phyloP scores from a whole-genome alignment of 2,888 invertebrate species.

The Caradrina kadenii region DNA sequence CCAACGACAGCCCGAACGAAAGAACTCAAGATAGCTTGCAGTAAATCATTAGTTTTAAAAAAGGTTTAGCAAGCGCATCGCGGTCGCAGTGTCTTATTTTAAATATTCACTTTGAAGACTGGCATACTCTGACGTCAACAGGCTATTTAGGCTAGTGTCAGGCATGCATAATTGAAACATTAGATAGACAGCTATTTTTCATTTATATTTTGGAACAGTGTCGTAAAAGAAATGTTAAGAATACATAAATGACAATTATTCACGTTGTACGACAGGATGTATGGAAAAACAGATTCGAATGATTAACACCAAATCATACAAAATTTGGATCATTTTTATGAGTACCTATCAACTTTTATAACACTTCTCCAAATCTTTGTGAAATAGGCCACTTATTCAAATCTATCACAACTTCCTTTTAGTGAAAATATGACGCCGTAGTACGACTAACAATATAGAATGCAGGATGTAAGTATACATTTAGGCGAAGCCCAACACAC shows the following conservation, averaged over 20 bases:
- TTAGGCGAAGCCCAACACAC: constrained; percentile 7
- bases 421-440: constrained; percentile 3
- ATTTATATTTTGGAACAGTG: constrained; percentile 30
- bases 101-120: constrained; percentile 43
- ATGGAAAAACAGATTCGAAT: constrained; percentile 16
- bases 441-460: constrained; percentile 1
- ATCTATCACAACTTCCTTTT: not conserved
- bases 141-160: constrained; percentile 41
- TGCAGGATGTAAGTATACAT: constrained; percentile 3
- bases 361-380: not conserved
- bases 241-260: constrained; percentile 21
- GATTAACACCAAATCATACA: constrained; percentile 8
- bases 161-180: constrained; percentile 48
- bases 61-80: constrained; percentile 47
- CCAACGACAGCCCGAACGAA: constrained; percentile 23
- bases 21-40: constrained; percentile 37
- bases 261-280: constrained; percentile 13
- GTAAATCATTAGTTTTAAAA: constrained; percentile 49
- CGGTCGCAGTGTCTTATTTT: constrained; percentile 35
- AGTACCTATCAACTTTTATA: too few relatives aligned
- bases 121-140: constrained; percentile 43
- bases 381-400: not conserved
- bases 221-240: constrained; percentile 17
- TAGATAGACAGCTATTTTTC: constrained; percentile 42
- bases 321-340: too few relatives aligned